These are phyloP conservation scores for Cinclus cinclus DNA, from an alignment of 2,113 vertebrate genomes.

Conservation along the genomic window DNA sequence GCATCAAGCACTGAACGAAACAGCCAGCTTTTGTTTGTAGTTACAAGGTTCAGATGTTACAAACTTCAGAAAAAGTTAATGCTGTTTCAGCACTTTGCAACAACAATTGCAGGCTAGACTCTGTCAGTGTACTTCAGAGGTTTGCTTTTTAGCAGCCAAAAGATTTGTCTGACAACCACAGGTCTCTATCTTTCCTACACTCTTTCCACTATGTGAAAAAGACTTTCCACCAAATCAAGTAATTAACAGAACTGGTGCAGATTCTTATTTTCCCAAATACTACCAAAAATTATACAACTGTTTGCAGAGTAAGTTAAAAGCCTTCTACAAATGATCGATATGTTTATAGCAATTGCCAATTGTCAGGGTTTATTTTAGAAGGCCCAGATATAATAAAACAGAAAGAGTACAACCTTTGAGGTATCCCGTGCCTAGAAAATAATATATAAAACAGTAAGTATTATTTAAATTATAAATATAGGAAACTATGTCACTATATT, in stretches of 20 bases:
- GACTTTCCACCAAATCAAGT: background rate
- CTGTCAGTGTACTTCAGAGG: background rate
- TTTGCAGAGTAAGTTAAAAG: background rate
- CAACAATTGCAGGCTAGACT: background rate
- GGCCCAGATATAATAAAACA: background rate
- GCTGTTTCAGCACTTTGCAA: background rate
- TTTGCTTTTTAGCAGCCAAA: background rate
- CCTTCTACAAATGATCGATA: background rate
- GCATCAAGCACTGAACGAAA: background rate
- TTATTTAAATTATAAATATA: background rate
- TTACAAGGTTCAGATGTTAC: background rate
- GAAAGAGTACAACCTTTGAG: background rate
- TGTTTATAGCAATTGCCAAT: background rate
- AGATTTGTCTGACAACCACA: background rate
- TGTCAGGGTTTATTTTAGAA: background rate
- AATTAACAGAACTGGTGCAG: rapidly evolving
- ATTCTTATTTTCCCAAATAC: background rate
- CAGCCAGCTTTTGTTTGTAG: background rate
- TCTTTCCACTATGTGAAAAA: background rate
- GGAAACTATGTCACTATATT: background rate
- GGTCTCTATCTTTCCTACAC: background rate
- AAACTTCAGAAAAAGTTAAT: background rate
- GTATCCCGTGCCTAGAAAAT: background rate
- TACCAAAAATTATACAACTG: background rate
- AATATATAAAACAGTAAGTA: background rate